Evolutionary conservation across 2,797 vertebrate genomes (phyloP), one percentile per base, ranked within the genome.

Genomic region (Typhlichthys subterraneus): DNA sequence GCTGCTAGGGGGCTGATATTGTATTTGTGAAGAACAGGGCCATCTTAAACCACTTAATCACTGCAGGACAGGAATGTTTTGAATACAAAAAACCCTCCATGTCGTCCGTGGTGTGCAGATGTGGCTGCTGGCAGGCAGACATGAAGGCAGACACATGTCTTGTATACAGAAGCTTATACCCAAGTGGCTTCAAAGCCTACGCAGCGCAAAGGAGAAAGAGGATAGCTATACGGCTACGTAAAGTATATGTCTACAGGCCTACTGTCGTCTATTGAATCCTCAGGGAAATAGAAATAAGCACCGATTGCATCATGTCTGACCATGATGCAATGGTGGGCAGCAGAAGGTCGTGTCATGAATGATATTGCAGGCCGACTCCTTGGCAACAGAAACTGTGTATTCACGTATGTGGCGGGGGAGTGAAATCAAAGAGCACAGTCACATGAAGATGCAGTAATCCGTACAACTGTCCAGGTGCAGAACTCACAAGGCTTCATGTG

Each of bases 391-490:
- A 52, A 14, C 48, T 50, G 48, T 42, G 9, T 42, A 48, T 12
- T 14, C 12, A 29, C 3, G 12, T 14, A 12, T 48, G 47, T 11
- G 47, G 47, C 4, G 12, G 12, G 47, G 47, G 4, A 48, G n/a
- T 48, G 0, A 48, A 48, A 48, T 12, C 47, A 6, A 48, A 42
- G 38, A 42, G 38, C 6, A 9, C 17, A 62, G 31, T 8, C 14
- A 47, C 53, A 55, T 53, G 7, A 6, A 5, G 17, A 19, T 7
- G 12, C 53, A 6, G 12, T 38, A 10, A 6, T 7, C 2, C 15
- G 15, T 47, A 55, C 23, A 45, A 46, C 54, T 2, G 3, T 17
- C n/a, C 65, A 75, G 70, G 69, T 63, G 60, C 65, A 68, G 59
- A 45, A 11, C 49, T 73, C 52, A 66, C 29, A 50, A 60, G 67